Percentiles rank a stretch among this genome's conserved stretches.
Conservation (phyloP, 2,113 vertebrate genomes). For the Hypanus sabinus region DNA sequence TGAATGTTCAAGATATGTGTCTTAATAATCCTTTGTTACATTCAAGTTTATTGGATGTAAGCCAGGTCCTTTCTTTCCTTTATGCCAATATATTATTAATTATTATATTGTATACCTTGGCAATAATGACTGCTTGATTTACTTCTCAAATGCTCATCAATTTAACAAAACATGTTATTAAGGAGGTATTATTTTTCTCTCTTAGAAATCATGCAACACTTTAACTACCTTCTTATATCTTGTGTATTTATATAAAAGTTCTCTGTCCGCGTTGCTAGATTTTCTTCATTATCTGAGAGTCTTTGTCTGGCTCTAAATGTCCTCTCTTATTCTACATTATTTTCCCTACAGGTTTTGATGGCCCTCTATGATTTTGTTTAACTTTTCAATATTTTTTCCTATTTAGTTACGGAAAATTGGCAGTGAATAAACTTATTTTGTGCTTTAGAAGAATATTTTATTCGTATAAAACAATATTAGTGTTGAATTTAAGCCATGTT, state of each 20-base stretch:
- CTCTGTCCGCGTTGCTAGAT: not conserved
- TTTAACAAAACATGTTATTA: not conserved
- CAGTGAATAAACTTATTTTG: not conserved
- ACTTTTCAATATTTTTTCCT: not conserved
- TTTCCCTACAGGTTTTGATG: not conserved
- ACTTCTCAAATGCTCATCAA: not conserved
- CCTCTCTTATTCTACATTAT: not conserved
- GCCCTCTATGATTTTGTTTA: not conserved
- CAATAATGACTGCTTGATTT: not conserved
- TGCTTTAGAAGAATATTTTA: not conserved
- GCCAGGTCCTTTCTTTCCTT: not conserved
- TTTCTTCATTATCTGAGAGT: not conserved
- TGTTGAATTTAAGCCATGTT: not conserved
- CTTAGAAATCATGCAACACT: too few relatives aligned
- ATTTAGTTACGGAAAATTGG: not conserved
- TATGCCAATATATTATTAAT: not conserved
- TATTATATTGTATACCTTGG: not conserved
- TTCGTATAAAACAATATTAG: not conserved
- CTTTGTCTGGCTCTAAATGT: not conserved
- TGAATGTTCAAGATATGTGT: constrained; percentile 3
- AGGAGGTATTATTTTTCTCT: not conserved
- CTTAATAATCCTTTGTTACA: not conserved
- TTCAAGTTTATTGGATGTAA: not conserved
- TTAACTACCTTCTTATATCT: not conserved
- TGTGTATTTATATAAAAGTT: not conserved